Conservation (phyloP, 1,140 invertebrate species). For the Anastatus disparis region DNA sequence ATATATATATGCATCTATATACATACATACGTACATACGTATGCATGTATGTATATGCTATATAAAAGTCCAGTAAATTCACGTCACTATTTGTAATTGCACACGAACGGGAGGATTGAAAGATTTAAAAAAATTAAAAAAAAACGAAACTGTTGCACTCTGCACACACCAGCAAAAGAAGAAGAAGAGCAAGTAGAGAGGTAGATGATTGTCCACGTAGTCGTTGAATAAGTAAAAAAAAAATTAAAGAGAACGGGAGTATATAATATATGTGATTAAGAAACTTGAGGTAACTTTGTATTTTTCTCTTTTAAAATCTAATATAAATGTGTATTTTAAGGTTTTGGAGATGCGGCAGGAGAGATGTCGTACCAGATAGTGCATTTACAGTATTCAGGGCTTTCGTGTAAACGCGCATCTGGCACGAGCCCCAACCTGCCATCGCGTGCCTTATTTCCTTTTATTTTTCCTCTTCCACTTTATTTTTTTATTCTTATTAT, state of each 20-base stretch:
- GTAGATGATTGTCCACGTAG: no score
- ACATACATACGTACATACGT: neutral
- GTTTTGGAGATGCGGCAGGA: slow-evolving; percentile 59
- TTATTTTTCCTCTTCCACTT: slow-evolving; percentile 38
- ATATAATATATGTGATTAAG: no score
- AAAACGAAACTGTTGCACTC: slow-evolving; percentile 10
- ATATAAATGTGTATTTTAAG: no score
- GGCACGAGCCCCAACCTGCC: slow-evolving; percentile 85
- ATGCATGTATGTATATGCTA: neutral
- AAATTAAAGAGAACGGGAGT: no score
- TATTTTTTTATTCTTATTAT: no score
- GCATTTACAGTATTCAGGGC: slow-evolving; percentile 94
- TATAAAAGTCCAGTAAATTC: no score
- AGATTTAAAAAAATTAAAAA: no score
- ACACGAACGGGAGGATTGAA: neutral
- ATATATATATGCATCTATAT: neutral
- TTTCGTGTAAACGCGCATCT: slow-evolving; percentile 96
- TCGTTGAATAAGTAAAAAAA: no score
- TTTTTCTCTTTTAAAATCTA: no score
- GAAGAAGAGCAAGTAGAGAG: no score
- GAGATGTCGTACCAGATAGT: slow-evolving; percentile 99
- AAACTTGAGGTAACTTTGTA: no score
- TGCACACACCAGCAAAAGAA: slow-evolving; percentile 8
- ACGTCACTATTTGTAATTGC: slow-evolving; percentile 14
- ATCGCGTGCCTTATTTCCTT: slow-evolving; percentile 33